Evolutionary conservation across 2,888 invertebrate species (phyloP).

Genomic region (Cephus pulcher): DNA sequence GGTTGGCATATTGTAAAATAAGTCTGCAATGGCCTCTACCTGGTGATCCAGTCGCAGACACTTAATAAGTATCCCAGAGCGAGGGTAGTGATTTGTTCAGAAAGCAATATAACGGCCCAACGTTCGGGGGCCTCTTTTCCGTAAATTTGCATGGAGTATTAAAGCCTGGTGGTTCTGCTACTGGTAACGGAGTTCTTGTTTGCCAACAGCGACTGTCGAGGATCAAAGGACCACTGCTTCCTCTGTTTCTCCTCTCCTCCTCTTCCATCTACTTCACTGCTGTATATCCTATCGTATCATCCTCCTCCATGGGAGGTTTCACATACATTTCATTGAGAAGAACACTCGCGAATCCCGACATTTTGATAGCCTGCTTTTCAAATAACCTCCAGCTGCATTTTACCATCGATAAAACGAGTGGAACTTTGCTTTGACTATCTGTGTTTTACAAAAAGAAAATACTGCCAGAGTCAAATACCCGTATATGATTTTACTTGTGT

Average conservation of each 20-base stretch:
- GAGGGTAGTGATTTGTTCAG: conserved; percentile 64
- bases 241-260: conserved; percentile 13
- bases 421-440: neutral
- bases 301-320: neutral
- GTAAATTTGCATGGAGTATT: conserved; percentile 67
- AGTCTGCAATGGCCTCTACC: neutral
- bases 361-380: neutral
- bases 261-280: neutral
- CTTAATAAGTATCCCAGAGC: neutral
- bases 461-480: neutral
- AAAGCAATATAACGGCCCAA: conserved; percentile 63
- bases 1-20: neutral
- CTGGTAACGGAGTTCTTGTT: conserved; percentile 59
- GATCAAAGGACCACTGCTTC: conserved; percentile 63
- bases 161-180: conserved; percentile 63
- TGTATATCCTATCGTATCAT: neutral
- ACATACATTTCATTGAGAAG: neutral
- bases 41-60: neutral
- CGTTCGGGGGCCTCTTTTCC: conserved; percentile 52
- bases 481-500: neutral
- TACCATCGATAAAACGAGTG: neutral
- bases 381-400: neutral
- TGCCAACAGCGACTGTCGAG: conserved; percentile 62
- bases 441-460: neutral
- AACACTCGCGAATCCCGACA: neutral